phyloP scores from a whole-genome alignment of 2,113 vertebrate species.

The Theropithecus gelada region DNA sequence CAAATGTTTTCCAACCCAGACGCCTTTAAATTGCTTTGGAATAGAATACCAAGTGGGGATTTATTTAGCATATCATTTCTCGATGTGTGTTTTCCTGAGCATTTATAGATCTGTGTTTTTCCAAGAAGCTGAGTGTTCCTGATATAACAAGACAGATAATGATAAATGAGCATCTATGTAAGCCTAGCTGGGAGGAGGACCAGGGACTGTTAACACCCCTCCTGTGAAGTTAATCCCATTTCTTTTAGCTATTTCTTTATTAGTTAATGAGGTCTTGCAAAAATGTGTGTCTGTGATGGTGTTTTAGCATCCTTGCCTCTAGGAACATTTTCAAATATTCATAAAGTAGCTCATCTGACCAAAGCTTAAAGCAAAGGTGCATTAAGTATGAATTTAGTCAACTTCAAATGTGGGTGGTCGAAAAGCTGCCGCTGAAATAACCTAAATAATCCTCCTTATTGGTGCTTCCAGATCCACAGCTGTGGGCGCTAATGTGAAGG shows the following conservation, averaged over 20 bases:
- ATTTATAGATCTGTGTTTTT: slow-evolving; percentile 80
- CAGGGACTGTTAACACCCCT: slow-evolving; percentile 76
- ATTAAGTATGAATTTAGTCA: slow-evolving; percentile 81
- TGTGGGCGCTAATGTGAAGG: slow-evolving; percentile 18
- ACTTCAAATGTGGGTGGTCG: slow-evolving; percentile 75
- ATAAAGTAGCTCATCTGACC: slow-evolving; percentile 77
- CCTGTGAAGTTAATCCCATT: slow-evolving; percentile 86
- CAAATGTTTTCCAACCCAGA: not conserved
- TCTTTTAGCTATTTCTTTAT: slow-evolving; percentile 86
- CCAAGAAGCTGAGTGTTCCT: slow-evolving; percentile 78
- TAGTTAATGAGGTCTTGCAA: slow-evolving; percentile 85
- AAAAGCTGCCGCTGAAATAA: slow-evolving; percentile 72
- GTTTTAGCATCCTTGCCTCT: slow-evolving; percentile 81
- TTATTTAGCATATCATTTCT: slow-evolving; percentile 82
- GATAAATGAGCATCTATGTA: slow-evolving; percentile 82
- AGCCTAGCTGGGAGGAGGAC: slow-evolving; percentile 83
- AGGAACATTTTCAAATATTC: slow-evolving; percentile 84
- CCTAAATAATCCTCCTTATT: slow-evolving; percentile 72
- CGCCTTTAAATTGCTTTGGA: slow-evolving; percentile 67
- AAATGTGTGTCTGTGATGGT: slow-evolving; percentile 75
- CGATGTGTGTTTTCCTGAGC: slow-evolving; percentile 76
- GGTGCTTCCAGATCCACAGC: slow-evolving; percentile 31
- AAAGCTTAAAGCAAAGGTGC: slow-evolving; percentile 76
- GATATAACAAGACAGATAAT: slow-evolving; percentile 86
- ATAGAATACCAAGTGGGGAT: slow-evolving; percentile 66